Percentiles rank a stretch among this genome's conserved stretches.
phyloP scores from a whole-genome alignment of 2,888 invertebrate species.

The Caenorhabditis wallacei region DNA sequence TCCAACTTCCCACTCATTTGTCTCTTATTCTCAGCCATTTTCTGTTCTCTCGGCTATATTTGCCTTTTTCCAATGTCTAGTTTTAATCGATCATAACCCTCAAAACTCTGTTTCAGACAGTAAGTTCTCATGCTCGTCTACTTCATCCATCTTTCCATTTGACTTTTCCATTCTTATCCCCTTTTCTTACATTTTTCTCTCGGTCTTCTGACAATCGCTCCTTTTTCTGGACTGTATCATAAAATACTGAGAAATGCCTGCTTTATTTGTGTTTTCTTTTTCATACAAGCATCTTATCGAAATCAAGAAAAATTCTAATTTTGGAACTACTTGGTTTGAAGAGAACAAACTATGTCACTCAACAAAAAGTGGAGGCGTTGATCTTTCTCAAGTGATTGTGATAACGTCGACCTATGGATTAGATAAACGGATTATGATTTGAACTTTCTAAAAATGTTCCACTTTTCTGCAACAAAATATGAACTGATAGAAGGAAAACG shows the following conservation, averaged over 20 bases:
- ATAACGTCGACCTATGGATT: slow-evolving; percentile 1
- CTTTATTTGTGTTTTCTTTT: background rate
- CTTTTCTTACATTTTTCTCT: slow-evolving; percentile 4
- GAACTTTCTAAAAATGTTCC: background rate
- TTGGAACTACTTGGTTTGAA: no score
- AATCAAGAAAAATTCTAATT: no score
- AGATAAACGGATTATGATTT: slow-evolving; percentile 8
- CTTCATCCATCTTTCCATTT: slow-evolving; percentile 35
- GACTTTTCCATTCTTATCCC: slow-evolving; percentile 11
- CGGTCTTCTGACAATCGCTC: slow-evolving; percentile 25
- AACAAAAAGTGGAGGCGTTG: no score
- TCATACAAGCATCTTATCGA: background rate
- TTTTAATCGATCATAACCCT: slow-evolving; percentile 50
- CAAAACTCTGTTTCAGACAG: slow-evolving; percentile 19
- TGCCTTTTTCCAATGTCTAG: slow-evolving; percentile 19
- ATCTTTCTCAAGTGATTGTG: no score
- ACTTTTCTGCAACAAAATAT: background rate
- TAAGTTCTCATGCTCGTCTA: slow-evolving; percentile 58
- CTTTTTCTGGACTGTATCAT: slow-evolving; percentile 38
- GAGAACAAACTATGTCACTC: no score
- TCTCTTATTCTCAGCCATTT: slow-evolving; percentile 20
- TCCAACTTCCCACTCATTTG: slow-evolving; percentile 12
- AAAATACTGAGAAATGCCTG: slow-evolving; percentile 13
- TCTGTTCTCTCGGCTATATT: slow-evolving; percentile 17
- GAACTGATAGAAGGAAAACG: background rate